Evolutionary conservation across 1,140 invertebrate species (phyloP).

Genomic region (Homalodisca vitripennis): DNA sequence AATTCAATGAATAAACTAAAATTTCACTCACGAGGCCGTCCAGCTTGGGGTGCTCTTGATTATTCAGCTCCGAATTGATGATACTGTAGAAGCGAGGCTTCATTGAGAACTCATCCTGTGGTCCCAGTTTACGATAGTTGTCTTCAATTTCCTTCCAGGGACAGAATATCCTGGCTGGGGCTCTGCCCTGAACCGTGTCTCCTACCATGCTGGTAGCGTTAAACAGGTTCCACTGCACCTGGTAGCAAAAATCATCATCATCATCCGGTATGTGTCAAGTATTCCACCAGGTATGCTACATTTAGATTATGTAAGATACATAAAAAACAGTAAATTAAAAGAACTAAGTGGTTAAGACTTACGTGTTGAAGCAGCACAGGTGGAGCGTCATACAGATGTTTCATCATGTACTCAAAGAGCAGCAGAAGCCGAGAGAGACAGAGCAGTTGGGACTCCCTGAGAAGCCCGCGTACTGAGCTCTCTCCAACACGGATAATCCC

Average conservation of each 20-base stretch:
- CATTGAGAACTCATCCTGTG: slow-evolving; percentile 72
- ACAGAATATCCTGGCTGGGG: slow-evolving; percentile 56
- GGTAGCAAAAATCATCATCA: slow-evolving; percentile 15
- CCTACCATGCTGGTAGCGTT: slow-evolving; percentile 60
- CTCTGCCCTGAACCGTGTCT: slow-evolving; percentile 47
- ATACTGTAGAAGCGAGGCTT: slow-evolving; percentile 86
- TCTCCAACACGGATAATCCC: slow-evolving; percentile 61
- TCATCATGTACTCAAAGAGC: slow-evolving; percentile 94
- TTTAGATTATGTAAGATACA: no score
- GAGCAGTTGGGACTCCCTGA: slow-evolving; percentile 71
- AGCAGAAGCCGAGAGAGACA: slow-evolving; percentile 80
- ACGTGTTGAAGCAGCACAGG: slow-evolving; percentile 74
- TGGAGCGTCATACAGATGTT: slow-evolving; percentile 89
- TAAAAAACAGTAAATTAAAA: no score
- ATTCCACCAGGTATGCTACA: no score
- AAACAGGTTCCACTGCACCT: slow-evolving; percentile 86
- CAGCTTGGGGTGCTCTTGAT: slow-evolving; percentile 71
- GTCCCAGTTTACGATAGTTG: slow-evolving; percentile 70
- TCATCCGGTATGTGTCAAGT: no score
- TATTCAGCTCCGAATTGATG: slow-evolving; percentile 72
- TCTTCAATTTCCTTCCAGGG: slow-evolving; percentile 79
- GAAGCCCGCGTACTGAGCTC: slow-evolving; percentile 41
- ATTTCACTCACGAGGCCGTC: slow-evolving; percentile 81
- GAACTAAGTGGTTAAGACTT: no score
- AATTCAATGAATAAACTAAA: slow-evolving; percentile 14